phyloP scores from a whole-genome alignment of 2,888 invertebrate genomes.

The Folsomia candida region DNA sequence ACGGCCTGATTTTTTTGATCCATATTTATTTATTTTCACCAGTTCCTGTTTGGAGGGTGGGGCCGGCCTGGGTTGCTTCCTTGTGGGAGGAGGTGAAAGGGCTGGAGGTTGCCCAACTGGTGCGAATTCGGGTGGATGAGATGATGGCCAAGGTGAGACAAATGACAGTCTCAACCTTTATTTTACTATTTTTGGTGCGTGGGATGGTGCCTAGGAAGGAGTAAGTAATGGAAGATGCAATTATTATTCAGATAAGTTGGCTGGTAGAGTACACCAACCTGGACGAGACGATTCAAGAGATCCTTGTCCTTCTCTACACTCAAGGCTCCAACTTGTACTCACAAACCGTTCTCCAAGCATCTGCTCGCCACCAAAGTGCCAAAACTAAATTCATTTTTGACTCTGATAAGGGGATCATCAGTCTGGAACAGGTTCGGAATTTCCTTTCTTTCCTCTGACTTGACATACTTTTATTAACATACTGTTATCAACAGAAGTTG shows the following conservation, averaged over 20 bases:
- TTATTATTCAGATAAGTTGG: slow-evolving; percentile 58
- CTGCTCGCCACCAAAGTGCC: slow-evolving; percentile 71
- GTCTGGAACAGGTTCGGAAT: slow-evolving; percentile 78
- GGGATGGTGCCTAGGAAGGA: neutral
- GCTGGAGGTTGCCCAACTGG: neutral
- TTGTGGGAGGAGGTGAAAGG: neutral
- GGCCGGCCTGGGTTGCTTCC: neutral
- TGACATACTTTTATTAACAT: no score
- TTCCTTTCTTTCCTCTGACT: no score
- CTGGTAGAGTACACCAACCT: slow-evolving; percentile 74
- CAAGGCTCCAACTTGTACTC: slow-evolving; percentile 68
- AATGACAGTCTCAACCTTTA: no score
- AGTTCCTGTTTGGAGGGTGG: neutral
- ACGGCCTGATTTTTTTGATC: no score
- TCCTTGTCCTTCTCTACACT: slow-evolving; percentile 65
- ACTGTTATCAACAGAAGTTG: no score
- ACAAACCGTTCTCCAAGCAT: slow-evolving; percentile 75
- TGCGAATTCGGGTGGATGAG: neutral
- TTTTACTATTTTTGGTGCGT: no score
- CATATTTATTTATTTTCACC: no score
- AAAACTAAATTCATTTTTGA: slow-evolving; percentile 85
- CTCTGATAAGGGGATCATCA: slow-evolving; percentile 71
- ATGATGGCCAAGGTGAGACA: neutral
- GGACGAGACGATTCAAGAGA: slow-evolving; percentile 65
- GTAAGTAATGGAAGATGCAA: neutral